Evolutionary conservation across 2,797 vertebrate genomes (phyloP).

Genomic region (Esox masquinongy): DNA sequence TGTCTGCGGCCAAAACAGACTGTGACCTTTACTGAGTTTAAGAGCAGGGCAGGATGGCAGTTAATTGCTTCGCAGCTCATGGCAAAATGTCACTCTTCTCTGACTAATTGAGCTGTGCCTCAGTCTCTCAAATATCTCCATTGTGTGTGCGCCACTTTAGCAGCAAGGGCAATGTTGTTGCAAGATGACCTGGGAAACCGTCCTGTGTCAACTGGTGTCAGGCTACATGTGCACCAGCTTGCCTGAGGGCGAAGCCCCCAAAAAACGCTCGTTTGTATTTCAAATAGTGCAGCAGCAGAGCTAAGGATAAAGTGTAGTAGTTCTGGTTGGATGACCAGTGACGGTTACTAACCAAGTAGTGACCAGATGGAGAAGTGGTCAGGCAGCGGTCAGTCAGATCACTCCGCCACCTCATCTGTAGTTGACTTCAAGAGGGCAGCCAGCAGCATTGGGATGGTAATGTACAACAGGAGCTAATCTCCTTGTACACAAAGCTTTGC

Average conservation of each 20-base stretch:
- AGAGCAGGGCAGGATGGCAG: conserved; percentile 58
- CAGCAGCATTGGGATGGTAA: conserved; percentile 43
- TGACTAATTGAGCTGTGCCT: conserved; percentile 66
- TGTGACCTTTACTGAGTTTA: conserved; percentile 53
- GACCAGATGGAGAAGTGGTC: conserved; percentile 55
- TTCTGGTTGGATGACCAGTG: conserved; percentile 52
- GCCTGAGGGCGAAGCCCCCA: conserved; percentile 71
- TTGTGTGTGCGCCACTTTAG: conserved; percentile 68
- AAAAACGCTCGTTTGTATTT: conserved; percentile 64
- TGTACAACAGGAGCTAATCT: conserved; percentile 42
- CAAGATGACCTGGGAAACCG: conserved; percentile 77
- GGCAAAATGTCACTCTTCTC: conserved; percentile 48
- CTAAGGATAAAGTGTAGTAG: conserved; percentile 60
- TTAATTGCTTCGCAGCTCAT: conserved; percentile 67
- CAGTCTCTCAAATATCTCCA: conserved; percentile 62
- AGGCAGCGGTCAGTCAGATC: conserved; percentile 27
- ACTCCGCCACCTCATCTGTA: conserved; percentile 20
- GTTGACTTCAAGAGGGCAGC: conserved; percentile 28
- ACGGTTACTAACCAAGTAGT: conserved; percentile 37
- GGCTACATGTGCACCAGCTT: conserved; percentile 71
- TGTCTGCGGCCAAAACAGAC: conserved; percentile 30
- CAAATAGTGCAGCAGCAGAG: conserved; percentile 60
- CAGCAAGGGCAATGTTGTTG: conserved; percentile 75
- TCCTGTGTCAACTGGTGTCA: conserved; percentile 83
- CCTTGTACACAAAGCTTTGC: conserved; percentile 50